Base-by-base conservation (phyloP, 2,113 vertebrate species). In the Cebus imitator region DNA sequence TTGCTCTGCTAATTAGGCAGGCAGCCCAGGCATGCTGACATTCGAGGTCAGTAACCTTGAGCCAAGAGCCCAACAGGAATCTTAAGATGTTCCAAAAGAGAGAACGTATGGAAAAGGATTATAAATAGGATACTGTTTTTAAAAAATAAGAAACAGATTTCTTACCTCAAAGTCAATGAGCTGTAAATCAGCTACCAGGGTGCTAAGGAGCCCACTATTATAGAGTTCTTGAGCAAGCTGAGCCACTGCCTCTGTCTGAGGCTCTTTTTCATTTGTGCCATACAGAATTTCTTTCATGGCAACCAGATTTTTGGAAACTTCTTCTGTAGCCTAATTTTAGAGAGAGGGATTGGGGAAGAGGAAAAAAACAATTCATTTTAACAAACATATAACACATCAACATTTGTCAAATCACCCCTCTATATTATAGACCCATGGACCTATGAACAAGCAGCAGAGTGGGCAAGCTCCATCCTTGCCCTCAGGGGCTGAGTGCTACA, bases 271-370 rank as follows among this genome's bases (percentile, higher is more conserved):
- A 87, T 99, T 99, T 11, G 99, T 99, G 97, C 99, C 99, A 57
- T 99, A 99, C 4, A 99, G 98, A 98, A 99, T 99, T 98, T 99
- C 99, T 98, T 99, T 99, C 99, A 99, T 99, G 96, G 99, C 99
- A 97, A 99, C 99, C 91, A 99, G 98, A 95, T 99, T 99, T 98
- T 99, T 99, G 61, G 99, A 99, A 98, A 99, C 99, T 97, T 99
- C 99, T 98, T 99, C 99, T n/a, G 99, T 99, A 76, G 99, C 99
- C 99, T 99, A 96, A 95, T 95, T 97, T 91, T 83, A 79, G n/a
- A 68, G 55, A 52, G 10, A 66, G 17, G 80, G 66, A 40, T 52
- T 84, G 57, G 57, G 25, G 37, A 58, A 97, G 52, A 94, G n/a
- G 76, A 93, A 94, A 94, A 68, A 94, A 91, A 94, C 6, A 91